phyloP scores from a whole-genome alignment of 1,140 invertebrate genomes.

The Lepidostoma basale region DNA sequence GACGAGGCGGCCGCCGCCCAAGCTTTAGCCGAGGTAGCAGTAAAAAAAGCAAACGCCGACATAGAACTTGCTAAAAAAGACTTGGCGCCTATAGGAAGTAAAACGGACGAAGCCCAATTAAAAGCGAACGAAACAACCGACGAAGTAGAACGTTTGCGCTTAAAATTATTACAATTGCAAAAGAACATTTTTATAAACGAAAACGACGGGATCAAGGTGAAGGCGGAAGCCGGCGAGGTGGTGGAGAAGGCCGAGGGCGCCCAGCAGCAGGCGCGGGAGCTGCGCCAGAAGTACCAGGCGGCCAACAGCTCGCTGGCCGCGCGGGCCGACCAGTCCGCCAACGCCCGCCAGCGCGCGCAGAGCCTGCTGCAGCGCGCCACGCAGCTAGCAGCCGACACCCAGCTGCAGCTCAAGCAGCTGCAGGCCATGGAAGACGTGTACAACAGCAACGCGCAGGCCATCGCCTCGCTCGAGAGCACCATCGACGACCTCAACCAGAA shows the following conservation, averaged over 20 bases:
- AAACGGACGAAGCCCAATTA: slow-evolving; percentile 75
- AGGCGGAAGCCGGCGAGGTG: slow-evolving; percentile 61
- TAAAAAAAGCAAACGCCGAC: slow-evolving; percentile 79
- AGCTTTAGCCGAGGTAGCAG: slow-evolving; percentile 75
- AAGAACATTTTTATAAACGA: slow-evolving; percentile 80
- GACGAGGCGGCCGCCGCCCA: slow-evolving; percentile 78
- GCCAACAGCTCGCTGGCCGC: slow-evolving; percentile 56
- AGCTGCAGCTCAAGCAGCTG: slow-evolving; percentile 75
- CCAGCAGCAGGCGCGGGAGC: slow-evolving; percentile 55
- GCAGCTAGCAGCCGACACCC: slow-evolving; percentile 76
- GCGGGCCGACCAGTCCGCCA: slow-evolving; percentile 58
- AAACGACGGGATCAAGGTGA: slow-evolving; percentile 63
- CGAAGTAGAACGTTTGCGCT: slow-evolving; percentile 71
- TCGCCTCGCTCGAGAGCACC: slow-evolving; percentile 56
- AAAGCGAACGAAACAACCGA: slow-evolving; percentile 75
- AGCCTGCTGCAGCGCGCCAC: slow-evolving; percentile 74
- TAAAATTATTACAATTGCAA: slow-evolving; percentile 72
- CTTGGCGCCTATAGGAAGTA: slow-evolving; percentile 67
- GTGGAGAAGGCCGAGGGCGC: slow-evolving; percentile 57
- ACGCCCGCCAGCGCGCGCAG: slow-evolving; percentile 74
- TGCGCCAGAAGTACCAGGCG: slow-evolving; percentile 55
- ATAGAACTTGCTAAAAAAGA: slow-evolving; percentile 78
- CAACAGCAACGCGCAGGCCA: slow-evolving; percentile 57
- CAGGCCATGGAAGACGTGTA: slow-evolving; percentile 63
- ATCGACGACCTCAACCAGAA: slow-evolving; percentile 60